Evolutionary conservation across 2,797 vertebrate species (phyloP), one percentile per base, ranked within the genome.

Genomic region (Sebastes flavidus): DNA sequence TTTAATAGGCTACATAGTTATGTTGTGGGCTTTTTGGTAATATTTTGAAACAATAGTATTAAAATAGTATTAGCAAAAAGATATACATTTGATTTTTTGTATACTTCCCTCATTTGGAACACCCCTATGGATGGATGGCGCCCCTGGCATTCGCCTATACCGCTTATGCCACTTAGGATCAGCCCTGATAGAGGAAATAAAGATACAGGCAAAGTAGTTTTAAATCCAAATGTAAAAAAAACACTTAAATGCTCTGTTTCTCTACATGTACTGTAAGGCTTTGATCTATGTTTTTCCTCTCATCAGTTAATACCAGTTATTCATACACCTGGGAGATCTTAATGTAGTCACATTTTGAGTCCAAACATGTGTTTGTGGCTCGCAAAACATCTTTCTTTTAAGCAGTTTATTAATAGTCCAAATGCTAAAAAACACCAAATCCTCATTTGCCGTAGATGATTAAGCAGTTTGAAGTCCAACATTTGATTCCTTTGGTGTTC

Each of bases 21-120:
- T 49, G 8, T 20, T 49, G 46, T 49, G 8, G 46, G 46, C 7
- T 49, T 20, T 49, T 49, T 8, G 46, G 46, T 49, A 49, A 8
- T 46, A 46, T 46, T 46, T 46, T 3, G 42, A 46, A 0, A 46
- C 16, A 46, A 8, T 46, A 18, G 42, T 46, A 46, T 46, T 46
- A 46, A 46, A 46, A 46, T 46, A 46, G 42, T 46, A 46, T 46
- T 18, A 46, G 14, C 0, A 46, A 46, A 46, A 46, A 46, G 42
- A 0, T 46, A 46, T 18, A 18, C 6, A 46, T 46, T 18, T 0
- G 6, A 46, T 46, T 46, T 18, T 18, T 18, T 46, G 34, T 46
- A 18, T 18, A 0, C 16, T 46, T 46, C 42, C 16, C 42, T 46
- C 0, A 18, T 46, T 46, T 46, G 7, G 42, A 18, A 46, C 0